These are phyloP conservation scores for Apoda limacodes DNA, from an alignment of 2,888 invertebrate species.

Conservation along the genomic window DNA sequence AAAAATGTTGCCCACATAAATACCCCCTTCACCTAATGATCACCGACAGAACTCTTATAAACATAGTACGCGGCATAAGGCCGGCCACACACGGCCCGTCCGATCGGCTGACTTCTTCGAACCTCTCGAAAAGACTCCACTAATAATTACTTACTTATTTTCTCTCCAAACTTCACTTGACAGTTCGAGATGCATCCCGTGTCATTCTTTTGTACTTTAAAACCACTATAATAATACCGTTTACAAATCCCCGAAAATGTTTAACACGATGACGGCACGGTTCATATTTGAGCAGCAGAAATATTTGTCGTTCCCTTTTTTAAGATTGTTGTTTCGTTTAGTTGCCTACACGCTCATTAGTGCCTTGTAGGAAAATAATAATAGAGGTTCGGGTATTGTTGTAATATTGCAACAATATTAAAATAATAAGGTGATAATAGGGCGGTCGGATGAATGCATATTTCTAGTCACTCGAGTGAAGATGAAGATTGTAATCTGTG, in stretches of 20 bases:
- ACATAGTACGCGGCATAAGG: neutral
- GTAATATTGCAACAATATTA: conserved; percentile 59
- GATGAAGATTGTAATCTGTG: no score
- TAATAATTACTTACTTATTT: conserved; percentile 60
- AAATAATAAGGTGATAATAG: conserved; percentile 61
- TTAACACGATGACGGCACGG: no score
- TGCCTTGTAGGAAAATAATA: conserved; percentile 49
- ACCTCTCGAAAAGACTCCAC: conserved; percentile 41
- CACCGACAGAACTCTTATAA: no score
- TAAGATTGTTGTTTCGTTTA: conserved; percentile 30
- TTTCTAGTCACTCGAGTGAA: no score
- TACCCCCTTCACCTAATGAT: no score
- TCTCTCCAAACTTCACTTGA: conserved; percentile 53
- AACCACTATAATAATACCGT: conserved; percentile 9
- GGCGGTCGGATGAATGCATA: conserved; percentile 46
- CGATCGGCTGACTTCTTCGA: conserved; percentile 37
- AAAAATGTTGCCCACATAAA: no score
- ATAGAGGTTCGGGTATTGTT: conserved; percentile 38
- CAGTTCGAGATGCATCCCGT: conserved; percentile 55
- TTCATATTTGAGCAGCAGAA: no score
- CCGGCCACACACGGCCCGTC: conserved; percentile 36
- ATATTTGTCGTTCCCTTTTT: no score
- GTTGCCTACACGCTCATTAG: conserved; percentile 64
- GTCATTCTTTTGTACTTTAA: conserved; percentile 44
- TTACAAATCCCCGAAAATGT: no score